Evolutionary conservation across 2,113 vertebrate genomes (phyloP), one percentile per base, ranked within the genome.

Genomic region (Castor canadensis): DNA sequence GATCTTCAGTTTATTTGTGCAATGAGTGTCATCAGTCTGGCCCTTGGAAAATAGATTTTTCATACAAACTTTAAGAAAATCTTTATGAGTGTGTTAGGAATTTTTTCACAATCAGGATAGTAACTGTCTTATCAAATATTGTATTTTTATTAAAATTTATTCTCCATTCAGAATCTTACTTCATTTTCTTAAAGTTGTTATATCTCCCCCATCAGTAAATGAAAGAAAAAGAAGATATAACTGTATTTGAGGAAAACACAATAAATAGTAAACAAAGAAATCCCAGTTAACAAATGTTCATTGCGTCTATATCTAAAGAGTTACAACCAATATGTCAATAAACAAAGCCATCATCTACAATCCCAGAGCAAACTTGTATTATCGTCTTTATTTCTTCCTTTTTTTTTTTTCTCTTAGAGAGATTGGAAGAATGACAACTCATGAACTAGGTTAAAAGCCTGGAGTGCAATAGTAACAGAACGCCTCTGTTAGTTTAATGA

Each of bases 401-500:
- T 81, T 20, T 64, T 67, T 84, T 73, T 93, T 64, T 73, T 30
- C 47, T 45, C 38, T 43, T 69, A 95, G 69, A 79, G 45, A 75
- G 32, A 89, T 1, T 9, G 22, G 91, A 60, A 96, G 38, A 90
- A 52, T 9, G 54, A 43, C 54, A 82, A 60, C 81, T 93, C 22
- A 72, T 20, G 45, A 87, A 73, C 64, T n/a, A 82, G 58, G 15
- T 64, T 67, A 83, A 89, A 49, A 87, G 64, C 43, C 72, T 87
- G 71, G 93, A 76, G 84, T 32, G 47, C 20, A 66, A 93, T n/a
- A n/a, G 22, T 60, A 49, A 26, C 47, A 95, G 30, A 56, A 62
- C 5, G 62, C 35, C 43, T 89, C 72, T 95, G 90, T 75, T 56
- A 71, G 56, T 80, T 91, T 86, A 58, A 94, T 91, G 92, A 95